These are phyloP conservation scores for Mystacides longicornis DNA, from an alignment of 2,888 invertebrate genomes.

Conservation along the genomic window DNA sequence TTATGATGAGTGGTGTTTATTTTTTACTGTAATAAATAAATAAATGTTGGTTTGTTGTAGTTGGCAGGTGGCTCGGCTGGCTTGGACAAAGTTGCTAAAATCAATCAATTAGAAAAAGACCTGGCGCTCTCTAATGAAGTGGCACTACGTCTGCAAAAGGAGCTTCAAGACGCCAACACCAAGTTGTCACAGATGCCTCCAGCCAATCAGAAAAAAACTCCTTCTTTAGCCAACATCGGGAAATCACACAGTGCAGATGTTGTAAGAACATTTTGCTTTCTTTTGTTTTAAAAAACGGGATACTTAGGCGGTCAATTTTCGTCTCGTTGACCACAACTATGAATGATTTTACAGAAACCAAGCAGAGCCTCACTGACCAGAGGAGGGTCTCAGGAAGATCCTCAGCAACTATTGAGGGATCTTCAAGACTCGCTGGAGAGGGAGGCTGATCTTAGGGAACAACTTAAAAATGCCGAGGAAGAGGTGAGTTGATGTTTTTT, in stretches of 20 bases:
- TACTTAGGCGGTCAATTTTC: too few relatives aligned
- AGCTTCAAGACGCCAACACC: conserved; percentile 58
- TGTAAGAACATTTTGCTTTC: conserved; percentile 39
- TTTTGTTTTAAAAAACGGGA: too few relatives aligned
- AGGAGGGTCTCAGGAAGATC: conserved; percentile 75
- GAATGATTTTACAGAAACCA: conserved; percentile 48
- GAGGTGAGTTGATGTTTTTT: conserved; percentile 51
- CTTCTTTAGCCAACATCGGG: conserved; percentile 48
- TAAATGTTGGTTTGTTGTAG: conserved; percentile 38
- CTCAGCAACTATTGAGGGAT: conserved; percentile 74
- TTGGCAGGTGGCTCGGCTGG: conserved; percentile 53
- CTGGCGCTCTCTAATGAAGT: conserved; percentile 73
- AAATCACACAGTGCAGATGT: conserved; percentile 54
- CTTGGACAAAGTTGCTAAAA: conserved; percentile 56
- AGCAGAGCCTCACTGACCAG: conserved; percentile 68
- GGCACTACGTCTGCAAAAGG: conserved; percentile 59
- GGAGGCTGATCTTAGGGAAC: conserved; percentile 89
- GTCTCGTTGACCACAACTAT: background rate
- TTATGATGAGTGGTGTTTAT: too few relatives aligned
- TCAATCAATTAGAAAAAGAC: conserved; percentile 81
- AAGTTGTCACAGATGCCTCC: conserved; percentile 46
- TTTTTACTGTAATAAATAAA: too few relatives aligned
- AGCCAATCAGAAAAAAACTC: conserved; percentile 48
- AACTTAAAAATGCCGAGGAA: conserved; percentile 86
- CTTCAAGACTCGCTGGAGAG: conserved; percentile 87